Percentiles rank a stretch among this genome's conserved stretches.
phyloP scores from a whole-genome alignment of 2,113 vertebrate genomes.

The Carassius auratus region DNA sequence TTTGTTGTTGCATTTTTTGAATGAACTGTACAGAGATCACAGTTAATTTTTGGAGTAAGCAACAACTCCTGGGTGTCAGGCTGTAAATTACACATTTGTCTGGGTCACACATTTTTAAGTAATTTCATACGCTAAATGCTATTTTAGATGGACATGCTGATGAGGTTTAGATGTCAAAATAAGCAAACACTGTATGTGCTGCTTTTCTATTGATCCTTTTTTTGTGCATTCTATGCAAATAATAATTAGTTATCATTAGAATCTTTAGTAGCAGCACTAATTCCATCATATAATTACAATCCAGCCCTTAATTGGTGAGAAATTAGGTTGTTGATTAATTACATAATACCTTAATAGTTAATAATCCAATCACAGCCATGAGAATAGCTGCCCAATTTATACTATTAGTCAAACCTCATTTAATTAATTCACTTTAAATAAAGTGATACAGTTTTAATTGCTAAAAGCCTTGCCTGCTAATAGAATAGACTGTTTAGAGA shows the following conservation, averaged over 20 bases:
- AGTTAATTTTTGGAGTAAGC: not conserved
- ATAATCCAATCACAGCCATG: not conserved
- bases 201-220: not conserved
- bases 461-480: constrained; percentile 21
- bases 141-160: not conserved
- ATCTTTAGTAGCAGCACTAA: not conserved
- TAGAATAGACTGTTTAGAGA: constrained; percentile 32
- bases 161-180: not conserved
- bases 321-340: not conserved
- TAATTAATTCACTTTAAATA: constrained; percentile 33
- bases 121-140: not conserved
- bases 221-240: not conserved
- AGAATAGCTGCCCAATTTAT: not conserved
- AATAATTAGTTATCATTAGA: not conserved
- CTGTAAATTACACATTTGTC: not conserved
- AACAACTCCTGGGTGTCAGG: not conserved
- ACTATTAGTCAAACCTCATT: not conserved
- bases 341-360: not conserved
- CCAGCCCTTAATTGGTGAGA: not conserved
- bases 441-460: constrained; percentile 22
- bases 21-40: not conserved
- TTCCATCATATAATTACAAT: not conserved
- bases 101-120: not conserved
- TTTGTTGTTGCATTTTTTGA: not conserved
- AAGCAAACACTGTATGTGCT: not conserved